Evolutionary conservation across 2,113 vertebrate species (phyloP), one percentile per base, ranked within the genome.

Genomic region (Grammomys surdaster): DNA sequence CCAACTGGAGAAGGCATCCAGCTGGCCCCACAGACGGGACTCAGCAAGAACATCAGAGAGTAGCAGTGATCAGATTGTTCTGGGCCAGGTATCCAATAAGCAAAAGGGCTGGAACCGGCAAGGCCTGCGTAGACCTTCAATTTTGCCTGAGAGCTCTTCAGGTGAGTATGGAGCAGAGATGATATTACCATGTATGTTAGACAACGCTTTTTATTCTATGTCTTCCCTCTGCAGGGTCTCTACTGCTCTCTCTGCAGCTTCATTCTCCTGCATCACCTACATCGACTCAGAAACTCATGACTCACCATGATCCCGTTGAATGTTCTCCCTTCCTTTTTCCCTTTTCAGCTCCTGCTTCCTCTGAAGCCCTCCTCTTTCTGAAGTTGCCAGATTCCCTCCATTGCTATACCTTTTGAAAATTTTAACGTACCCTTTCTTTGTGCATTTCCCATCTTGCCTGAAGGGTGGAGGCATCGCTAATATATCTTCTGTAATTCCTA

Each of bases 51-150:
- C 56, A 0, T n/a, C 6, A 0, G 88, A 78, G 33, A 63, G 8
- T 13, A 82, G 95, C 88, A 65, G 96, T 7, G 89, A 26, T 20
- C 73, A 33, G 31, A 77, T 0, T 1, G 70, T 10, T 28, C 77
- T 67, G 1, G 91, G 96, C 1, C 98, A 98, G 31, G 96, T 51
- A 10, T 6, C 72, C 9, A 56, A 48, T 69, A 98, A 98, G 92
- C 97, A 95, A 88, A 99, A 98, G 93, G 96, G 98, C 70, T 99
- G 98, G 98, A 98, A 98, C 48, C 98, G 98, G 3, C 98, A 98
- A 33, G 98, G 98, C 69, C 73, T 99, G 77, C 98, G 98, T 90
- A 98, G 98, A 92, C 96, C 93, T 1, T 98, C 98, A 16, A 90
- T 98, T 43, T 95, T 98, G 43, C 97, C 98, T 8, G 98, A 98